These are phyloP conservation scores for Vanessa cardui DNA, from an alignment of 2,888 invertebrate species.

Conservation along the genomic window DNA sequence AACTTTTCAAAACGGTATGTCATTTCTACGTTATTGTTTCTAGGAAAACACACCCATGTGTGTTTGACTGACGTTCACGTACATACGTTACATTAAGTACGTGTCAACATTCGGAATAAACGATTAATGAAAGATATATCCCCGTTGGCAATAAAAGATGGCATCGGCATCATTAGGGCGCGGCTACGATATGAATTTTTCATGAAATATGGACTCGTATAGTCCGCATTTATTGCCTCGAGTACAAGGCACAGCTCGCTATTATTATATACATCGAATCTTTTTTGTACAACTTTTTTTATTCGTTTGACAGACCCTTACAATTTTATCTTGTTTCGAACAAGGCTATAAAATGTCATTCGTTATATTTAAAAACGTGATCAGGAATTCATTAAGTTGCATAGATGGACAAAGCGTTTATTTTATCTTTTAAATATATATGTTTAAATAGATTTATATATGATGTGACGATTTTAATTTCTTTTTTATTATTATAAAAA, in stretches of 20 bases:
- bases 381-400: slow-evolving; percentile 55
- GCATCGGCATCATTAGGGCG: slow-evolving; percentile 76
- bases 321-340: slow-evolving; percentile 62
- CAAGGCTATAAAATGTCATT: slow-evolving; percentile 59
- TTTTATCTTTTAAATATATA: neutral
- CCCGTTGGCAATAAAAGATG: slow-evolving; percentile 73
- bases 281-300: slow-evolving; percentile 62
- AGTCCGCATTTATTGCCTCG: slow-evolving; percentile 58
- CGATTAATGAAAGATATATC: slow-evolving; percentile 76
- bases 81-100: slow-evolving; percentile 35
- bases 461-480: too few relatives aligned
- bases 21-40: slow-evolving; percentile 9
- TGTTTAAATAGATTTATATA: neutral
- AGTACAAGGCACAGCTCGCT: slow-evolving; percentile 53
- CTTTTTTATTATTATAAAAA: too few relatives aligned
- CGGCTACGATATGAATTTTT: slow-evolving; percentile 77
- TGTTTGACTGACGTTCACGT: slow-evolving; percentile 22
- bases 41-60: neutral
- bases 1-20: neutral
- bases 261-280: slow-evolving; percentile 66
- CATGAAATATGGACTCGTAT: slow-evolving; percentile 75
- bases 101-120: slow-evolving; percentile 62
- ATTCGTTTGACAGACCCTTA: slow-evolving; percentile 52
- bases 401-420: neutral
- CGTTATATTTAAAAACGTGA: slow-evolving; percentile 55